phyloP scores from a whole-genome alignment of 2,797 vertebrate genomes.

The Botia almorhae region DNA sequence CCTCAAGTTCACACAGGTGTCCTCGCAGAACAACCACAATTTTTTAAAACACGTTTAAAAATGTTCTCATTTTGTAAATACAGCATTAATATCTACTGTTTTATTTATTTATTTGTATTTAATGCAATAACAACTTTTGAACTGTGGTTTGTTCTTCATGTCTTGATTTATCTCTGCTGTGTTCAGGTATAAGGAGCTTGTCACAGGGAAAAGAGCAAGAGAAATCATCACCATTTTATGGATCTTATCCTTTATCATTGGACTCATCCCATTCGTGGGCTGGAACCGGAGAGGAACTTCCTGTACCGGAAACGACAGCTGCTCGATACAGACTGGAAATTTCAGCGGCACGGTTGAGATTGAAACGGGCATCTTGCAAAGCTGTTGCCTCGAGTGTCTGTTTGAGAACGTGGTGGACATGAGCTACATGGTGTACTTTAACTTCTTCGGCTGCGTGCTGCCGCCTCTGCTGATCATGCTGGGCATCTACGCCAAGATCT shows the following conservation, averaged over 20 bases:
- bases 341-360: not conserved
- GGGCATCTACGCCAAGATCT: conserved; percentile 94
- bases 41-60: no score
- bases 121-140: no score
- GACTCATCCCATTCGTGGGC: conserved; percentile 92
- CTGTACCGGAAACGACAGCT: conserved; percentile 60
- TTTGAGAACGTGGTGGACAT: conserved; percentile 96
- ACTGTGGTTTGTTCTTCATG: no score
- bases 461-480: conserved; percentile 92
- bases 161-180: not conserved
- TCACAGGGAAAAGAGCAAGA: conserved; percentile 90
- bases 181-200: conserved; percentile 92
- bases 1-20: no score
- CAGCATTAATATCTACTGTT: no score
- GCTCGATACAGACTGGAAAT: conserved; percentile 22
- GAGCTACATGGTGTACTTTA: conserved; percentile 99
- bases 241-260: conserved; percentile 94
- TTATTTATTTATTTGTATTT: no score
- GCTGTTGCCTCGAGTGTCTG: conserved; percentile 79
- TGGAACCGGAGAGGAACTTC: conserved; percentile 81
- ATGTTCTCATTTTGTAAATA: no score
- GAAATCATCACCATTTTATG: conserved; percentile 91
- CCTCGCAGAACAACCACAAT: no score
- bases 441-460: conserved; percentile 95
- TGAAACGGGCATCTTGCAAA: not conserved